These are phyloP conservation scores for Spialia ferax DNA, from an alignment of 2,888 invertebrate species.

Conservation along the genomic window DNA sequence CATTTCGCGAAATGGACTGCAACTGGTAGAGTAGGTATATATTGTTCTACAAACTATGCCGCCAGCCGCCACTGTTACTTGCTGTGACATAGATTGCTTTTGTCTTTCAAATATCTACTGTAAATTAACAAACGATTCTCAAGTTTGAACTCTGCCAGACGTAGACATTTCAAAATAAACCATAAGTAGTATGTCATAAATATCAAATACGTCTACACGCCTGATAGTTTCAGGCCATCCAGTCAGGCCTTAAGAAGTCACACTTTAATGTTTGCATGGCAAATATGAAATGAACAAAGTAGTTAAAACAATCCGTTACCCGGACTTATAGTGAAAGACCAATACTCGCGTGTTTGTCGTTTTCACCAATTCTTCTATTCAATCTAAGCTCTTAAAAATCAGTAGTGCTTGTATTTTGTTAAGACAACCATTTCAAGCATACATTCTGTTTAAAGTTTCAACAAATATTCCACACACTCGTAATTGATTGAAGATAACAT, in stretches of 20 bases:
- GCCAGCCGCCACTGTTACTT: slow-evolving; percentile 44
- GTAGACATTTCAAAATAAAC: slow-evolving; percentile 22
- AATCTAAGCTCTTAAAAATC: slow-evolving; percentile 49
- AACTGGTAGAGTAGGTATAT: slow-evolving; percentile 57
- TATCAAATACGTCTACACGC: slow-evolving; percentile 11
- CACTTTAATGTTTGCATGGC: slow-evolving; percentile 42
- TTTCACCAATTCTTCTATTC: slow-evolving; percentile 51
- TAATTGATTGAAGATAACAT: not conserved
- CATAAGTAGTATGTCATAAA: slow-evolving; percentile 10
- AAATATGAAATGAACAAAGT: slow-evolving; percentile 68
- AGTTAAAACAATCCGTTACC: slow-evolving; percentile 61
- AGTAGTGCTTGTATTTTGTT: slow-evolving; percentile 58
- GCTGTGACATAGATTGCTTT: slow-evolving; percentile 47
- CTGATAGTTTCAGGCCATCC: not conserved
- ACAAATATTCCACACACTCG: slow-evolving; percentile 16
- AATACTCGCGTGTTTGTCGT: slow-evolving; percentile 35
- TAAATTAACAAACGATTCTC: slow-evolving; percentile 28
- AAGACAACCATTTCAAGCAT: slow-evolving; percentile 54
- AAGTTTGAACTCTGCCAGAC: slow-evolving; percentile 33
- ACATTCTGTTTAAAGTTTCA: slow-evolving; percentile 20
- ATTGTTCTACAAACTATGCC: slow-evolving; percentile 52
- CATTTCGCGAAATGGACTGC: no score
- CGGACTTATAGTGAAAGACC: slow-evolving; percentile 45
- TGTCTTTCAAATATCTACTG: slow-evolving; percentile 42
- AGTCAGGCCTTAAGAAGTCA: slow-evolving; percentile 36